Evolutionary conservation across 2,113 vertebrate species (phyloP).

Genomic region (Platysteira castanea): DNA sequence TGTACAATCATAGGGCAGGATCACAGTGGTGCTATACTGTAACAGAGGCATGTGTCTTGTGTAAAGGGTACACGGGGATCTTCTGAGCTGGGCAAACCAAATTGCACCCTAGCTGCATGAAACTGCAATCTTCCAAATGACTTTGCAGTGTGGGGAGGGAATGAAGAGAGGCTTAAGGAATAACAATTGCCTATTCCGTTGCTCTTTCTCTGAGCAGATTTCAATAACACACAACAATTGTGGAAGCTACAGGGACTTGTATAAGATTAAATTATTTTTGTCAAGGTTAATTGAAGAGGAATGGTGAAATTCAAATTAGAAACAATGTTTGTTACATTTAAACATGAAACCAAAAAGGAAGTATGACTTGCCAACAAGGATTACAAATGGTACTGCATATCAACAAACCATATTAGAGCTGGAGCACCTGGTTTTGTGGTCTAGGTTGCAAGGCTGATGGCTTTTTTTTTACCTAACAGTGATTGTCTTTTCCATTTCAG

Average conservation of each 20-base stretch:
- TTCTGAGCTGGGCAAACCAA: neutral
- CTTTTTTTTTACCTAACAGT: neutral
- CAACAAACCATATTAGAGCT: neutral
- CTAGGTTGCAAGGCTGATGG: neutral
- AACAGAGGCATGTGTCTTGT: neutral
- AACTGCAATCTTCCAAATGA: neutral
- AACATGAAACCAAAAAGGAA: neutral
- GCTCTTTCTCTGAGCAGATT: neutral
- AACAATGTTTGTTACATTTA: neutral
- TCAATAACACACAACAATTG: neutral
- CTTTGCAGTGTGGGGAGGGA: neutral
- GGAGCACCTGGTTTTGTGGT: neutral
- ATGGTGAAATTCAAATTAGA: neutral
- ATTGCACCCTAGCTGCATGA: neutral
- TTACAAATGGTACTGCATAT: neutral
- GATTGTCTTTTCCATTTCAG: neutral
- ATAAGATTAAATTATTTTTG: neutral
- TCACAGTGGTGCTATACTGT: neutral
- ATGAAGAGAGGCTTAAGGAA: neutral
- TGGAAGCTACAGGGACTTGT: neutral
- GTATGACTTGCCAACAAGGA: neutral
- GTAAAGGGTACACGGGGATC: neutral
- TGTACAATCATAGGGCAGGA: rapidly evolving
- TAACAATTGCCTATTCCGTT: neutral
- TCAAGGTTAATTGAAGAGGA: neutral